Evolutionary conservation across 2,888 invertebrate species (phyloP).

Genomic region (Apomyelois bistriatella): DNA sequence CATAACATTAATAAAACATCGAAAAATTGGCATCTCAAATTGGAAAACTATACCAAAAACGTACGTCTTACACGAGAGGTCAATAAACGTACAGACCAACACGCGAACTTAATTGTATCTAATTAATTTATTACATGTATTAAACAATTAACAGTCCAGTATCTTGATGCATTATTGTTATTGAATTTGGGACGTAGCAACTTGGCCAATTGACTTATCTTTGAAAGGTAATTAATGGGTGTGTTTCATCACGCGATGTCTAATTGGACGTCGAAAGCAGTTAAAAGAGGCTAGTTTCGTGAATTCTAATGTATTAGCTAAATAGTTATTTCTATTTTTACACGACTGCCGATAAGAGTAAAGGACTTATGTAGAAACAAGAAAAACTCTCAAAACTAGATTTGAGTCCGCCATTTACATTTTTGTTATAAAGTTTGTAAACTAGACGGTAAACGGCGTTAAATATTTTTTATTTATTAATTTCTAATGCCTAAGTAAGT

Average conservation of each 20-base stretch:
- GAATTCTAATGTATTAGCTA: background rate
- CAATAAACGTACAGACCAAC: conserved; percentile 48
- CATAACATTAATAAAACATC: background rate
- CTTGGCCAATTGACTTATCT: conserved; percentile 75
- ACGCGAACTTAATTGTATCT: conserved; percentile 74
- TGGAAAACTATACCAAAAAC: conserved; percentile 40
- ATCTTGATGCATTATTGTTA: conserved; percentile 74
- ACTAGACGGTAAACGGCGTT: too few relatives aligned
- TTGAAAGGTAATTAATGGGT: conserved; percentile 67
- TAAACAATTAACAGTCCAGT: conserved; percentile 73
- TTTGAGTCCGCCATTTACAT: too few relatives aligned
- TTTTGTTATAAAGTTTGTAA: too few relatives aligned
- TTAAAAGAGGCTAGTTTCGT: conserved; percentile 26
- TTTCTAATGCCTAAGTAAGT: too few relatives aligned
- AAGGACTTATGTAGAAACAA: too few relatives aligned
- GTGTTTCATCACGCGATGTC: conserved; percentile 64
- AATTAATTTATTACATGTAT: conserved; percentile 79
- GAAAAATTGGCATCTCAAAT: conserved; percentile 47
- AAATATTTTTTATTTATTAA: too few relatives aligned
- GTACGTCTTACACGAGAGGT: conserved; percentile 44
- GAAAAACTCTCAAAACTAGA: too few relatives aligned
- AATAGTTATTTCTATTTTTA: background rate
- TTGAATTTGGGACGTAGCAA: conserved; percentile 62
- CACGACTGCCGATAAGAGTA: background rate
- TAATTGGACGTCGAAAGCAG: conserved; percentile 57